Conservation (phyloP, 1,140 invertebrate genomes). For the Drosophila nigromelanica region DNA sequence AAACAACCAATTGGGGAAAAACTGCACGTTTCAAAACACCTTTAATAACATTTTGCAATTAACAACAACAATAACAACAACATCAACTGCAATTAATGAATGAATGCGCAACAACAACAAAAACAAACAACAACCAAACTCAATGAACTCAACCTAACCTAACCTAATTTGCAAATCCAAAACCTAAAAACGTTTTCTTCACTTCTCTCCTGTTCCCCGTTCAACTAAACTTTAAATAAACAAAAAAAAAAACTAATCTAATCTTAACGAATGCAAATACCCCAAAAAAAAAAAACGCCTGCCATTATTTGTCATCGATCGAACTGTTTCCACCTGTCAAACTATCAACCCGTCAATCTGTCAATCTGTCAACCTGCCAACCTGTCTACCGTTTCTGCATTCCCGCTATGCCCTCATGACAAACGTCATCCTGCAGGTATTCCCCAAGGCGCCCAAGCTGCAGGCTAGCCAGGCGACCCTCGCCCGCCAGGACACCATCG, state of each 20-base stretch:
- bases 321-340: slow-evolving; percentile 36
- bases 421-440: slow-evolving; percentile 85
- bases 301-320: slow-evolving; percentile 33
- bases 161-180: slow-evolving; percentile 23
- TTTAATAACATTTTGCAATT: slow-evolving; percentile 21
- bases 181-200: slow-evolving; percentile 53
- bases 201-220: slow-evolving; percentile 48
- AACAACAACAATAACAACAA: slow-evolving; percentile 19
- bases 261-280: slow-evolving; percentile 21
- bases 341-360: slow-evolving; percentile 39
- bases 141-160: slow-evolving; percentile 12
- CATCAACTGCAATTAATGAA: slow-evolving; percentile 36
- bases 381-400: slow-evolving; percentile 28
- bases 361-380: slow-evolving; percentile 27
- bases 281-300: slow-evolving; percentile 15
- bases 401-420: slow-evolving; percentile 66
- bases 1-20: slow-evolving; percentile 39
- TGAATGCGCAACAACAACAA: slow-evolving; percentile 46
- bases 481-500: slow-evolving; percentile 91
- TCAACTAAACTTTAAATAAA: slow-evolving; percentile 8
- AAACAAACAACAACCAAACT: slow-evolving; percentile 19
- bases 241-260: not conserved
- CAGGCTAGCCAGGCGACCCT: slow-evolving; percentile 86
- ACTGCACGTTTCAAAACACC: slow-evolving; percentile 47
- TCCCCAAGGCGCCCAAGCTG: slow-evolving; percentile 89